Percentiles rank a stretch among this genome's conserved stretches.
These are phyloP conservation scores for Xiphophorus couchianus DNA, from an alignment of 2,113 vertebrate genomes.

Conservation along the genomic window DNA sequence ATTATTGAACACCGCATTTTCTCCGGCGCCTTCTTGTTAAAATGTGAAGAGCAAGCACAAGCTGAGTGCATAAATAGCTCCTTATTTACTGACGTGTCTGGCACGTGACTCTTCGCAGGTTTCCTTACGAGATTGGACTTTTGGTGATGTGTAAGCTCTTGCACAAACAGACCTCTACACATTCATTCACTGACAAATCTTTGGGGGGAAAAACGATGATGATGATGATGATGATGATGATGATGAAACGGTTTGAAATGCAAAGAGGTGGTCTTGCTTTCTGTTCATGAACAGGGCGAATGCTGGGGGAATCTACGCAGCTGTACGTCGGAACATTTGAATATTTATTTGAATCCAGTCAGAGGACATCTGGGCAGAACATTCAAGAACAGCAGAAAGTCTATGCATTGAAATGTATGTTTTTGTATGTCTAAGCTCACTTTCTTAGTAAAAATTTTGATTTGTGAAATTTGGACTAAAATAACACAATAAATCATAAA, in stretches of 20 bases:
- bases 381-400: neutral
- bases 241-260: slow-evolving; percentile 79
- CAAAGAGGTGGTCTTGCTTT: slow-evolving; percentile 30
- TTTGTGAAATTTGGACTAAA: neutral
- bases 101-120: neutral
- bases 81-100: neutral
- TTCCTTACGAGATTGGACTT: slow-evolving; percentile 18
- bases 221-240: slow-evolving; percentile 73
- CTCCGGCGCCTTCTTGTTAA: slow-evolving; percentile 45
- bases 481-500: neutral
- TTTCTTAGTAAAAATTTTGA: neutral
- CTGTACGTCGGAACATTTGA: slow-evolving; percentile 28
- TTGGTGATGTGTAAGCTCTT: slow-evolving; percentile 35
- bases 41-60: slow-evolving; percentile 17
- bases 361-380: neutral
- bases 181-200: slow-evolving; percentile 38
- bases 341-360: slow-evolving; percentile 22
- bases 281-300: slow-evolving; percentile 24
- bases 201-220: slow-evolving; percentile 50
- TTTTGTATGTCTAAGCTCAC: neutral
- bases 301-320: slow-evolving; percentile 52
- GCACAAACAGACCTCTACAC: slow-evolving; percentile 29
- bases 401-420: neutral
- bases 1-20: slow-evolving; percentile 53
- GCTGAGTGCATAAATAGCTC: slow-evolving; percentile 35